These are phyloP conservation scores for Asobara japonica DNA, from an alignment of 1,140 invertebrate species.

Conservation along the genomic window DNA sequence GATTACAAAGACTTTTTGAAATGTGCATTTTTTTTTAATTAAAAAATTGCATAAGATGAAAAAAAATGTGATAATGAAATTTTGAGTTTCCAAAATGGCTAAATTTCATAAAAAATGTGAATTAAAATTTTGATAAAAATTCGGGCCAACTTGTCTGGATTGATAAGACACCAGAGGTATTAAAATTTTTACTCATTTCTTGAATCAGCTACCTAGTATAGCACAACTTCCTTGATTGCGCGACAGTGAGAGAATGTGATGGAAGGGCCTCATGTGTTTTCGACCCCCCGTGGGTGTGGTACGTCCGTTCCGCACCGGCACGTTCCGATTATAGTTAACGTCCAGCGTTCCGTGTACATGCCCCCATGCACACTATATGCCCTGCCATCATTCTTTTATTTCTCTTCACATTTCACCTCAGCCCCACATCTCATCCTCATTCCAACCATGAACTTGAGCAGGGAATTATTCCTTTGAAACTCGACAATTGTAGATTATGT, in stretches of 20 bases:
- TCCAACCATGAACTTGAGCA: slow-evolving; percentile 14
- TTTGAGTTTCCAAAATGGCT: no score
- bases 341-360: slow-evolving; percentile 24
- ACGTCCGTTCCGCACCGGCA: slow-evolving; percentile 43
- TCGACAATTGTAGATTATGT: no score
- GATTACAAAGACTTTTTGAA: no score
- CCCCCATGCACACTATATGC: slow-evolving; percentile 16
- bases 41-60: no score
- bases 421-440: background rate
- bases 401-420: background rate
- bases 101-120: no score
- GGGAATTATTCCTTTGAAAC: background rate
- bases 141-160: no score
- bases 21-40: no score
- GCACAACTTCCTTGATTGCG: slow-evolving; percentile 4
- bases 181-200: no score
- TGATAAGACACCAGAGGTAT: no score
- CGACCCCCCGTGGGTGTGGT: slow-evolving; percentile 54
- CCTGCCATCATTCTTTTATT: slow-evolving; percentile 21
- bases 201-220: no score
- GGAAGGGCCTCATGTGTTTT: slow-evolving; percentile 5
- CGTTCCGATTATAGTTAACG: slow-evolving; percentile 33
- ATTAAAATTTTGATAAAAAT: no score
- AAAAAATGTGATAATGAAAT: no score
- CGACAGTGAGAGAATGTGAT: background rate